These are phyloP conservation scores for Ormyrus pomaceus DNA, from an alignment of 2,888 invertebrate genomes.

Conservation along the genomic window DNA sequence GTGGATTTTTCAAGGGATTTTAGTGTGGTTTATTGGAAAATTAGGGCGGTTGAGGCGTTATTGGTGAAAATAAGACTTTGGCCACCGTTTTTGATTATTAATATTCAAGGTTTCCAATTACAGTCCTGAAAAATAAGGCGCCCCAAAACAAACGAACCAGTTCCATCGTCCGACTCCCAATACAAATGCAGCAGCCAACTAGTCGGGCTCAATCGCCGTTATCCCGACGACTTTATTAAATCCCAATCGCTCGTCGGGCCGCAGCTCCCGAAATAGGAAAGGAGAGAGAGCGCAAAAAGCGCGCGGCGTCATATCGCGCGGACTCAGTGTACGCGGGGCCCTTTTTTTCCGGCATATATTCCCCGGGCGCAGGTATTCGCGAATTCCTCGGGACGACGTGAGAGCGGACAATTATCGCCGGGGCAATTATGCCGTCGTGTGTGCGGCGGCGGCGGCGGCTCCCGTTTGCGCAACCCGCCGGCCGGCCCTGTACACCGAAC, in stretches of 20 bases:
- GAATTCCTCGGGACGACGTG: conserved; percentile 24
- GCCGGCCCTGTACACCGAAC: not conserved
- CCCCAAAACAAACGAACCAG: too few relatives aligned
- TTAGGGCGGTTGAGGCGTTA: too few relatives aligned
- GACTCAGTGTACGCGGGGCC: not conserved
- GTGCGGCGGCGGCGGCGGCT: conserved; percentile 1
- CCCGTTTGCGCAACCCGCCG: not conserved
- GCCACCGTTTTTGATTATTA: too few relatives aligned
- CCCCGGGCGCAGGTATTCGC: conserved; percentile 7
- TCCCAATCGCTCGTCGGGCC: not conserved
- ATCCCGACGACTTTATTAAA: not conserved
- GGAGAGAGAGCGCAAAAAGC: not conserved
- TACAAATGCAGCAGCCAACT: too few relatives aligned
- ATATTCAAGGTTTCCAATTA: too few relatives aligned
- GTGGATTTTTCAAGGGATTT: too few relatives aligned
- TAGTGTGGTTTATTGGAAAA: too few relatives aligned
- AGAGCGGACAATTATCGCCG: conserved; percentile 43
- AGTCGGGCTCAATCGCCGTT: too few relatives aligned
- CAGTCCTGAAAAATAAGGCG: too few relatives aligned
- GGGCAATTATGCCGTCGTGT: conserved; percentile 31
- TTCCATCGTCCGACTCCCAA: too few relatives aligned
- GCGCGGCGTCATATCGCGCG: not conserved
- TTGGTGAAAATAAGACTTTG: too few relatives aligned
- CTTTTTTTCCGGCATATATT: conserved; percentile 21
- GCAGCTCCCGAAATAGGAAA: too few relatives aligned